These are phyloP conservation scores for Penaeus japonicus DNA, from an alignment of 1,140 invertebrate species.

Conservation along the genomic window DNA sequence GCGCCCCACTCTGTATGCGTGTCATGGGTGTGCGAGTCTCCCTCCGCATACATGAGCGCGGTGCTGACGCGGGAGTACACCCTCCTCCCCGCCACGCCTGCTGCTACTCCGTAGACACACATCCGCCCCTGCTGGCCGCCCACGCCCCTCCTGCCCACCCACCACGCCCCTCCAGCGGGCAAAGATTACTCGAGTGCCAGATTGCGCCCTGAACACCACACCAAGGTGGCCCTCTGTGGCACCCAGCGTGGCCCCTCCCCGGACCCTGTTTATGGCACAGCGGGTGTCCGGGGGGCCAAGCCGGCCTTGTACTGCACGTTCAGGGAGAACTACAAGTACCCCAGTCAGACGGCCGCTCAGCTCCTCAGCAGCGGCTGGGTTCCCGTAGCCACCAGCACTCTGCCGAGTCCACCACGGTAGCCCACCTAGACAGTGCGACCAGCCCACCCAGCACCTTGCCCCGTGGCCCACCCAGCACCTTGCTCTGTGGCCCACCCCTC, in stretches of 20 bases:
- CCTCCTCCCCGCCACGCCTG: not conserved
- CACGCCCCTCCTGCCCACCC: constrained; percentile 21
- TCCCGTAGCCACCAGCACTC: too few species aligned
- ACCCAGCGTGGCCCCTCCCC: constrained; percentile 23
- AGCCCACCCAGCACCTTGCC: too few species aligned
- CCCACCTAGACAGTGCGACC: too few species aligned
- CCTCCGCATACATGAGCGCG: constrained; percentile 24
- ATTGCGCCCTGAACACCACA: not conserved
- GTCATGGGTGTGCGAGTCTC: not conserved
- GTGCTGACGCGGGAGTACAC: not conserved
- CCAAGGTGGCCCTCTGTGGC: not conserved
- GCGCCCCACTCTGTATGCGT: constrained; percentile 23
- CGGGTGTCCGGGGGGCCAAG: constrained; percentile 8
- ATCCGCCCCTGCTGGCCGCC: constrained; percentile 25
- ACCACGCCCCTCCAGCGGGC: not conserved
- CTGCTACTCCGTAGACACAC: constrained; percentile 23
- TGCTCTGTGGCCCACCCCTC: not conserved
- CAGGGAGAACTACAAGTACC: too few species aligned
- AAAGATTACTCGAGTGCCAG: constrained; percentile 10
- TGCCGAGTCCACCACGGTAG: too few species aligned
- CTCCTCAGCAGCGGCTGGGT: too few species aligned
- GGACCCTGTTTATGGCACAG: constrained; percentile 31
- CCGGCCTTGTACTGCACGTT: not conserved
- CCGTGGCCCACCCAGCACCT: not conserved
- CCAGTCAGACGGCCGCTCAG: too few species aligned